Evolutionary conservation across 2,113 vertebrate species (phyloP).

Genomic region (Stictonetta naevosa): DNA sequence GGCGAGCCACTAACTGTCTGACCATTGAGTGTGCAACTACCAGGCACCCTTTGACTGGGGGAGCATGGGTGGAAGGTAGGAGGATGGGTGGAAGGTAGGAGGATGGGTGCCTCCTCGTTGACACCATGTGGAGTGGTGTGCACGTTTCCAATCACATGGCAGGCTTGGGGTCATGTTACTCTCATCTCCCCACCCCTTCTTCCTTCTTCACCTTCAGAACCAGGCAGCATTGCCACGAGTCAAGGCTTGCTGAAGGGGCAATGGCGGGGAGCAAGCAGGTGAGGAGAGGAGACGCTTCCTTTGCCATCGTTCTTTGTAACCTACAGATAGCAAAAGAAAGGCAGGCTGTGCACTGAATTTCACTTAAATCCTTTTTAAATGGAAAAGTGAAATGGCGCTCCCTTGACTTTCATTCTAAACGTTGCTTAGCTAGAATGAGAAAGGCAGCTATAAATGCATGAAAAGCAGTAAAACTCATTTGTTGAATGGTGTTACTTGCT

Average conservation of each 20-base stretch:
- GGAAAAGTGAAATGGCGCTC: neutral
- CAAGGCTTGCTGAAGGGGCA: slow-evolving; percentile 63
- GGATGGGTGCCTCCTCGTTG: slow-evolving; percentile 51
- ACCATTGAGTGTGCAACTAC: neutral
- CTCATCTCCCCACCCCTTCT: slow-evolving; percentile 65
- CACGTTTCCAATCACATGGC: slow-evolving; percentile 57
- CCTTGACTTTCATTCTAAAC: slow-evolving; percentile 38
- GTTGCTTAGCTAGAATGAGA: slow-evolving; percentile 6
- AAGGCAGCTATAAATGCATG: slow-evolving; percentile 37
- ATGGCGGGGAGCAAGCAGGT: slow-evolving; percentile 71
- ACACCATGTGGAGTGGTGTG: slow-evolving; percentile 60
- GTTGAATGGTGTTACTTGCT: slow-evolving; percentile 13
- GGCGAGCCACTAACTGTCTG: slow-evolving; percentile 1
- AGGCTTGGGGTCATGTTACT: slow-evolving; percentile 66
- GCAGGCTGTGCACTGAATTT: neutral
- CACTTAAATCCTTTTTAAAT: neutral
- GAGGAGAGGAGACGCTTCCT: slow-evolving; percentile 56
- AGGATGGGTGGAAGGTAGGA: slow-evolving; percentile 54
- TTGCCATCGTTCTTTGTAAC: slow-evolving; percentile 20
- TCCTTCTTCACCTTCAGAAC: slow-evolving; percentile 68
- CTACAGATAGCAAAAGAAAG: slow-evolving; percentile 15
- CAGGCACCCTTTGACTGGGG: neutral
- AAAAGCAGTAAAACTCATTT: slow-evolving; percentile 7
- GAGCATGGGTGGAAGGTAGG: neutral
- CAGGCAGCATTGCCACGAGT: slow-evolving; percentile 67